These are phyloP conservation scores for Morpho helenor DNA, from an alignment of 2,888 invertebrate species.

Conservation along the genomic window DNA sequence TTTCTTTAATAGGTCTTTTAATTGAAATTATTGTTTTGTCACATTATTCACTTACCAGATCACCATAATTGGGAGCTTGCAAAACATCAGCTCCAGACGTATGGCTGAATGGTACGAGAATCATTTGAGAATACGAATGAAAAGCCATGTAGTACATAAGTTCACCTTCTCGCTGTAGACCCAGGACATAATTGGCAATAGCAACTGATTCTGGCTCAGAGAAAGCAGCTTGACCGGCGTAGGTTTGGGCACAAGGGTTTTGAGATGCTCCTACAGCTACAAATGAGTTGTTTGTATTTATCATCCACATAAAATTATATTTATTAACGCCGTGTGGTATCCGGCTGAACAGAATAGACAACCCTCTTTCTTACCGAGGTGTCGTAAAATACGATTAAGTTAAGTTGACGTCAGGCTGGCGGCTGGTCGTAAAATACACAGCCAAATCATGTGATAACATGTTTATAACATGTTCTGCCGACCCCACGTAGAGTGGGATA, in stretches of 20 bases:
- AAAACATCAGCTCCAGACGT: slow-evolving; percentile 45
- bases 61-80: slow-evolving; percentile 48
- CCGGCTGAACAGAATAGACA: too few species aligned
- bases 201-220: slow-evolving; percentile 76
- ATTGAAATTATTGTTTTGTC: not conserved
- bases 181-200: slow-evolving; percentile 42
- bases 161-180: slow-evolving; percentile 37
- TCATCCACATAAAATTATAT: too few species aligned
- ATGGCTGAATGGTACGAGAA: slow-evolving; percentile 81
- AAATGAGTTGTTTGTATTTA: slow-evolving; percentile 11
- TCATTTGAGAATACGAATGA: slow-evolving; percentile 85
- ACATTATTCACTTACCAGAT: slow-evolving; percentile 30
- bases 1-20: too few species aligned
- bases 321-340: too few species aligned
- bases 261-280: slow-evolving; percentile 55
- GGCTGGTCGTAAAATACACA: too few species aligned
- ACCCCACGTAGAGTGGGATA: too few species aligned
- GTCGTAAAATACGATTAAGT: too few species aligned
- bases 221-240: slow-evolving; percentile 72
- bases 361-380: too few species aligned
- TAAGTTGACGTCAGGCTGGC: too few species aligned
- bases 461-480: too few species aligned
- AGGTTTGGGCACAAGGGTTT: slow-evolving; percentile 63
- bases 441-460: too few species aligned
- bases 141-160: slow-evolving; percentile 72